These are phyloP conservation scores for Chymomyza procnemis DNA, from an alignment of 2,888 invertebrate genomes.

Conservation along the genomic window DNA sequence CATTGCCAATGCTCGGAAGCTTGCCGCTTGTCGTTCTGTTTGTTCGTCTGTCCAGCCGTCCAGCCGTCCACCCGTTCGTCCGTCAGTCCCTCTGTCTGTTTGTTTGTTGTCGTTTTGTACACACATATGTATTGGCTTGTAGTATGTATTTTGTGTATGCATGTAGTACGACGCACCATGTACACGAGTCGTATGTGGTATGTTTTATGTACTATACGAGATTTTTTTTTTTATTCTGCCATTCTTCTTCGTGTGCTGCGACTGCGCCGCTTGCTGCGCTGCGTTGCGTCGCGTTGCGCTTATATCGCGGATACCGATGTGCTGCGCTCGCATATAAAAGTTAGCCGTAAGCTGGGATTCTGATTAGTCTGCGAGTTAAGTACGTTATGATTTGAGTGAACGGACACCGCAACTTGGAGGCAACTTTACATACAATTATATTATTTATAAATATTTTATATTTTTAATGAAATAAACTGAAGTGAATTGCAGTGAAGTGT, in stretches of 20 bases:
- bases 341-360: conserved; percentile 68
- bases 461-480: conserved; percentile 21
- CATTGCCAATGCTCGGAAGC: not conserved
- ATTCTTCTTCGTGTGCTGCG: conserved; percentile 34
- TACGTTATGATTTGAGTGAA: conserved; percentile 37
- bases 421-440: not conserved
- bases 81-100: not conserved
- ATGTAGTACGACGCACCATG: too few relatives aligned
- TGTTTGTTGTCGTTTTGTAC: not conserved
- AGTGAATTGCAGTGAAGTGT: conserved; percentile 50
- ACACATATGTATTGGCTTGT: not conserved
- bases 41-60: too few relatives aligned
- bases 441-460: too few relatives aligned
- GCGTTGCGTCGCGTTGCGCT: conserved; percentile 12
- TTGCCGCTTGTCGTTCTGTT: not conserved
- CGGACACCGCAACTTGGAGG: not conserved
- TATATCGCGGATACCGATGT: too few relatives aligned
- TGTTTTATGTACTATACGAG: not conserved
- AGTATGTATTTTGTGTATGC: conserved; percentile 12
- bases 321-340: conserved; percentile 68
- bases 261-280: conserved; percentile 19
- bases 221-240: conserved; percentile 13
- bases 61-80: too few relatives aligned
- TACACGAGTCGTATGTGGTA: conserved; percentile 3
- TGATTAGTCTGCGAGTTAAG: conserved; percentile 76